Conservation (phyloP, 2,113 vertebrate genomes). For the Psilopsiagon aymara region DNA sequence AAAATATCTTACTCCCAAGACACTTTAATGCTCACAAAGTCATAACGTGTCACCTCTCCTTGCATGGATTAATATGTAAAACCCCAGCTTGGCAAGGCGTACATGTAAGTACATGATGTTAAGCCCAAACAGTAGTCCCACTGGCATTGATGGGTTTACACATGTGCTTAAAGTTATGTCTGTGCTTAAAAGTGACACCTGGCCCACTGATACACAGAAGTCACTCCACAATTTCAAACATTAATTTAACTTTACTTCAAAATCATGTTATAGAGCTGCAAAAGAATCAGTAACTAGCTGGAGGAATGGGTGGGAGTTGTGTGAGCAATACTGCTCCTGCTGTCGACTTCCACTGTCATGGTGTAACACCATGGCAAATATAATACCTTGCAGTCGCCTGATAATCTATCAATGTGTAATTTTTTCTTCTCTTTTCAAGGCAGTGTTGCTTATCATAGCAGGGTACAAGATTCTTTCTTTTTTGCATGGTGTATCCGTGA, state of each 20-base stretch:
- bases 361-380: not conserved
- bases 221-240: not conserved
- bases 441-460: constrained; percentile 21
- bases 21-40: not conserved
- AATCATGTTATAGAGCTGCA: not conserved
- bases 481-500: constrained; percentile 76
- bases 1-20: not conserved
- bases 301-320: not conserved
- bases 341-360: not conserved
- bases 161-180: not conserved
- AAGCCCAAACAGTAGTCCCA: not conserved
- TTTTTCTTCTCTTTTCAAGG: constrained; percentile 44
- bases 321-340: not conserved
- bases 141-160: not conserved
- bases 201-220: no score
- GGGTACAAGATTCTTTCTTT: constrained; percentile 75
- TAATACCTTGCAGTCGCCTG: not conserved
- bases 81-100: not conserved
- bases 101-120: no score
- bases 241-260: not conserved
- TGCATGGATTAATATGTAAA: not conserved
- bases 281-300: not conserved
- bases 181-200: not conserved
- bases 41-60: not conserved
- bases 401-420: not conserved